These are phyloP conservation scores for Malurus alboscapulatus DNA, from an alignment of 2,113 vertebrate species.

Conservation along the genomic window DNA sequence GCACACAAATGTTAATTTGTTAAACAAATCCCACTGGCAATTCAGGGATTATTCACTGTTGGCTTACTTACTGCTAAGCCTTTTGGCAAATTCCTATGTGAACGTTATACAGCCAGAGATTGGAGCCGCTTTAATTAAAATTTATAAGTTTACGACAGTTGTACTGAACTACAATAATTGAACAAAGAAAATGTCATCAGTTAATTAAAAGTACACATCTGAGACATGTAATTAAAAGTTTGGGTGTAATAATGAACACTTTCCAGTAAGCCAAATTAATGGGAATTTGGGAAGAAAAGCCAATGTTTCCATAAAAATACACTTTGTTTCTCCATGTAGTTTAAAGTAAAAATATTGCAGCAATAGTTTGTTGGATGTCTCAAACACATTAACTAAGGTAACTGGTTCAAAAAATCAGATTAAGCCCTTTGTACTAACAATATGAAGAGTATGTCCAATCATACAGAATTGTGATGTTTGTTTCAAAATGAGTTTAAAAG, in stretches of 20 bases:
- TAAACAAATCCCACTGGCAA: conserved; percentile 72
- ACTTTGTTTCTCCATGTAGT: background rate
- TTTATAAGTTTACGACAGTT: conserved; percentile 77
- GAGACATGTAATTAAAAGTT: conserved; percentile 76
- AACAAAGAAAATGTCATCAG: conserved; percentile 75
- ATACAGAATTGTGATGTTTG: background rate
- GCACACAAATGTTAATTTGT: conserved; percentile 76
- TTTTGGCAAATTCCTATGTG: conserved; percentile 75
- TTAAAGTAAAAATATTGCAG: background rate
- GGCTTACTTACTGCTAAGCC: conserved; percentile 74
- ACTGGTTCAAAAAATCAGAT: background rate
- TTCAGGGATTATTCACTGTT: conserved; percentile 73
- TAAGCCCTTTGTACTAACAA: background rate
- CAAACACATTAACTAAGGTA: background rate
- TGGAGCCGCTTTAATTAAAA: conserved; percentile 77
- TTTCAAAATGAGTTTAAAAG: background rate
- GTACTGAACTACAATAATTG: conserved; percentile 71
- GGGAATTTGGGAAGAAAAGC: conserved; percentile 6
- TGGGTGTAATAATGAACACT: conserved; percentile 50
- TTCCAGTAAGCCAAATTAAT: conserved; percentile 47
- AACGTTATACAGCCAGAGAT: conserved; percentile 57
- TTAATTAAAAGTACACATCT: conserved; percentile 77
- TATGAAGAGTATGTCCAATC: background rate
- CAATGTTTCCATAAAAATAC: background rate
- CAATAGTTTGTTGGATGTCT: background rate